Conservation (phyloP, 2,888 invertebrate genomes). For the Phaonia tiefii region DNA sequence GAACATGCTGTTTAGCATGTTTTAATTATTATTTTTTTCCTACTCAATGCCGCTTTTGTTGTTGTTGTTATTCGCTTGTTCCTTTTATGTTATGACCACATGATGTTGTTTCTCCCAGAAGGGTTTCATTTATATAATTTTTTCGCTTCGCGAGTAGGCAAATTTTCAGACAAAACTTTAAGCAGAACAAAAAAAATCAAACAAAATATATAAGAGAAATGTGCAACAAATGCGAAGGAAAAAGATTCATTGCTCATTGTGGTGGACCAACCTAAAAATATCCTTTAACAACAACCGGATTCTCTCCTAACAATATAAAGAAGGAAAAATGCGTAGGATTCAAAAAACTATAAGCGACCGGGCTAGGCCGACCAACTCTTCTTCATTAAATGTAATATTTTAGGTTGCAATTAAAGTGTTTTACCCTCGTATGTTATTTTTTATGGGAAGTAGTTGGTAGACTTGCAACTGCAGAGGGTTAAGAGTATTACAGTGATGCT, state of each 20-base stretch:
- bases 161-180: slow-evolving; percentile 8
- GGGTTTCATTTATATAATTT: slow-evolving; percentile 6
- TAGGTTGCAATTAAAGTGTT: slow-evolving; percentile 52
- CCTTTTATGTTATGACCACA: slow-evolving; percentile 22
- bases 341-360: background rate
- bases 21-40: slow-evolving; percentile 68
- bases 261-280: slow-evolving; percentile 7
- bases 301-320: background rate
- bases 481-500: too few species aligned
- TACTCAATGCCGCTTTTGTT: slow-evolving; percentile 28
- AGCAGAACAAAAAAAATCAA: background rate
- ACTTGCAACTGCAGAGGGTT: background rate
- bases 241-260: slow-evolving; percentile 11
- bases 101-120: slow-evolving; percentile 47
- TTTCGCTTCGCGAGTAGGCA: background rate
- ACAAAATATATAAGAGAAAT: background rate
- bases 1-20: slow-evolving; percentile 70
- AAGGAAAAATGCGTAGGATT: slow-evolving; percentile 25
- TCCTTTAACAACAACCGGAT: slow-evolving; percentile 22
- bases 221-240: slow-evolving; percentile 6
- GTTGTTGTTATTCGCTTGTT: slow-evolving; percentile 46
- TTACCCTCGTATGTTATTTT: background rate
- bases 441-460: background rate
- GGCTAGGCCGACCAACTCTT: background rate
- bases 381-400: slow-evolving; percentile 46